Evolutionary conservation across 2,888 invertebrate species (phyloP), one percentile per base, ranked within the genome.

Genomic region (Drosophila kanekoi): DNA sequence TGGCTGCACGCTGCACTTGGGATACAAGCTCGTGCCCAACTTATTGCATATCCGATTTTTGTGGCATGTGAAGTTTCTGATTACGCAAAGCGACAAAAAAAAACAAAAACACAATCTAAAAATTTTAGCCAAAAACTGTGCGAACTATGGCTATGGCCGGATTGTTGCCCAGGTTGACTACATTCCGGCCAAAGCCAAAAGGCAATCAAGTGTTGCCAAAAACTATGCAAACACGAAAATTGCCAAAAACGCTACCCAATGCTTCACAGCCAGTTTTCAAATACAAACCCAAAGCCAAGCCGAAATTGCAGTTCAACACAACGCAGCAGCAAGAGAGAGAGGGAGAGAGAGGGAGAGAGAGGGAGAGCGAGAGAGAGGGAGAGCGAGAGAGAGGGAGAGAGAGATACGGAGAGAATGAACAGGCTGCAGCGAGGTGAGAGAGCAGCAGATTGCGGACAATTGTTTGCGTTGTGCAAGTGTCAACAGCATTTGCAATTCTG

Each of bases 401-500:
- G 53, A 9, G 40, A 4, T 11, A 11, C 41, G 14, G n/a, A 2
- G 20, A 4, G 13, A 16, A n/a, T 44, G 14, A 45, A 8, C 23
- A 16, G 18, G 45, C 16, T 33, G 51, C 38, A 16, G 20, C 38
- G 14, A 62, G 63, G 69, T 70, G 63, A 59, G 74, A 65, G 64
- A 63, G 66, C 43, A 63, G 65, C 66, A 69, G 68, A 76, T 78
- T 77, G 54, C 66, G 65, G 75, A 65, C 82, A 87, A 87, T 84
- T 84, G 85, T 84, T 84, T 81, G 85, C 72, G 71, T 71, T 87
- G 84, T 84, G 81, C 81, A 82, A 87, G 81, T 87, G 85, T 85
- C 87, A 85, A 87, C 87, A 85, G 73, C 79, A 87, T 82, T 85
- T 87, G 78, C 81, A 77, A 85, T 81, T 87, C 87, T 77, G 83